These are phyloP conservation scores for Calliphora vomitoria DNA, from an alignment of 2,888 invertebrate genomes.

Conservation along the genomic window DNA sequence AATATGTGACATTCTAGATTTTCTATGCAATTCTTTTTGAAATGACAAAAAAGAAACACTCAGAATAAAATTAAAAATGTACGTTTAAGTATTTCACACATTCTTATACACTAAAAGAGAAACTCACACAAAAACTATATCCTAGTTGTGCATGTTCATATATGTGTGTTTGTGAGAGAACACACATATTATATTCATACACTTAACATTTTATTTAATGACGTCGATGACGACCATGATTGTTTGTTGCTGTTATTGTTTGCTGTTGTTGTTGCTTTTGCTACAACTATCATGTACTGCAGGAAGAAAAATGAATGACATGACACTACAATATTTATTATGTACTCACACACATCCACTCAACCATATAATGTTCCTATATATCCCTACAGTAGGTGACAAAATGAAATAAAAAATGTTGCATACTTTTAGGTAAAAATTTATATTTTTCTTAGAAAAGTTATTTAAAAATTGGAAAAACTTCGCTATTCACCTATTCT, in stretches of 20 bases:
- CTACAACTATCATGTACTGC: slow-evolving; percentile 18
- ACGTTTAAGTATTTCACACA: slow-evolving; percentile 27
- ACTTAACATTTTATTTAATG: slow-evolving; percentile 68
- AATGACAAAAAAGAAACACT: not conserved
- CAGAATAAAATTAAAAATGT: not conserved
- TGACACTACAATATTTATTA: slow-evolving; percentile 63
- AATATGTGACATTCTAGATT: slow-evolving; percentile 41
- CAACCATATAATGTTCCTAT: not conserved
- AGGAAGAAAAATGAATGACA: slow-evolving; percentile 56
- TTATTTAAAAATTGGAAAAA: too few species aligned
- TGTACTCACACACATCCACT: not conserved
- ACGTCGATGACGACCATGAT: slow-evolving; percentile 73
- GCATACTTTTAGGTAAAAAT: too few species aligned
- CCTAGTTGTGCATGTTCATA: not conserved
- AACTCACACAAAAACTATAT: not conserved
- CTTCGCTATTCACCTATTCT: too few species aligned
- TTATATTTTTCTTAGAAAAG: too few species aligned
- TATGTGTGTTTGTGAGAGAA: not conserved
- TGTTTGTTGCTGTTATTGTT: slow-evolving; percentile 47
- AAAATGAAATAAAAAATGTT: not conserved
- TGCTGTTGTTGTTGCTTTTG: not conserved
- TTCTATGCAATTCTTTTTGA: not conserved
- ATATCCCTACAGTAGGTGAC: not conserved
- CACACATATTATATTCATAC: slow-evolving; percentile 12
- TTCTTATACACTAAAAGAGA: not conserved